phyloP scores from a whole-genome alignment of 2,113 vertebrate genomes.

The Egretta garzetta region DNA sequence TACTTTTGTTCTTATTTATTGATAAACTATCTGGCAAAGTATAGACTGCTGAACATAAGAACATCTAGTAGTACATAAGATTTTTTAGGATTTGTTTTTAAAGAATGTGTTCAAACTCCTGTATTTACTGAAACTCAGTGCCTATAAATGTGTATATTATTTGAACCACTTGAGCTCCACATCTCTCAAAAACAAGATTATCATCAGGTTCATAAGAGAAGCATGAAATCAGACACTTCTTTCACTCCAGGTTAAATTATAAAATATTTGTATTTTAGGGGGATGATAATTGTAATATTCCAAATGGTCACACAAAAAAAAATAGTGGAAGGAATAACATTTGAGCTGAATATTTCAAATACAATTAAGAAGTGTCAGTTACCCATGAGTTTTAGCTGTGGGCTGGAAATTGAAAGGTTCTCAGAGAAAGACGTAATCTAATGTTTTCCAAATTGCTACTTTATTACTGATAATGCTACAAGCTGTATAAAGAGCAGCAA shows the following conservation, averaged over 20 bases:
- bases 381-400: neutral
- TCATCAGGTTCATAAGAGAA: neutral
- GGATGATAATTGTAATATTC: neutral
- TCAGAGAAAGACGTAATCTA: neutral
- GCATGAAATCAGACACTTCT: neutral
- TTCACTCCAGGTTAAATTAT: neutral
- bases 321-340: neutral
- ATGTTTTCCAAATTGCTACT: neutral
- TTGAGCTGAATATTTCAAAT: neutral
- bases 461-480: neutral
- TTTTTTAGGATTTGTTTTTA: neutral
- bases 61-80: neutral
- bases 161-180: neutral
- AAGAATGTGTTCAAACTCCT: neutral
- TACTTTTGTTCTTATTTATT: neutral
- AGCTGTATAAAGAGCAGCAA: neutral
- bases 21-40: neutral
- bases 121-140: neutral
- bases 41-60: neutral
- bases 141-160: neutral
- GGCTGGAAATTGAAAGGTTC: neutral
- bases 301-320: neutral
- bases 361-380: neutral
- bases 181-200: neutral
- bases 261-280: neutral